Evolutionary conservation across 2,888 invertebrate species (phyloP), one percentile per base, ranked within the genome.

Genomic region (Dione vanillae): DNA sequence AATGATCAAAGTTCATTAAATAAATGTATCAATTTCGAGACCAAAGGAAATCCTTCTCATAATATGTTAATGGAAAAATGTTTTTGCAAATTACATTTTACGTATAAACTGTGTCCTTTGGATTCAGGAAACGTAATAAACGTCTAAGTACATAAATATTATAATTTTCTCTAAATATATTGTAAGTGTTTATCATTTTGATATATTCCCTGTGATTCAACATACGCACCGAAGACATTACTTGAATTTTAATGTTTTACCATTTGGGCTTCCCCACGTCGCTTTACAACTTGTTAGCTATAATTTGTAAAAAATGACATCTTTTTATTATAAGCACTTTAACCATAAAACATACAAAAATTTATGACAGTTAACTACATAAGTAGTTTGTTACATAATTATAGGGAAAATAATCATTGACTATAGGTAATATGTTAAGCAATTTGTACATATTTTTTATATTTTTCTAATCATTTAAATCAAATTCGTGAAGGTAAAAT

Each of bases 191-290:
- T 74, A 80, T 82, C 76, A 81, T 80, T n/a, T 47, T 82, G 80
- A 82, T 82, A 79, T 80, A 82, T 82, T 79, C 72, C 74, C 71
- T 51, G 61, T 72, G 71, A 70, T 68, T 69, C 49, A 47, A 69
- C 67, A 72, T 75, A 74, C 68, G 72, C 75, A 71, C 72, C 76
- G 69, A 79, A 76, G 74, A 85, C 85, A 78, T 73, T 73, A 73
- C 62, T 77, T 77, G 91, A 89, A 90, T 91, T 82, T 76, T 82
- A 91, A 91, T 88, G n/a, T 27, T n/a, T 27, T 45, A 80, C 72
- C 70, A 74, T 73, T 73, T 74, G 89, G 89, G 83, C 83, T 89
- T 90, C 85, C 90, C 91, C 87, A 82, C 74, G 69, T 68, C 71
- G 74, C 66, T 69, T 75, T 70, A 16, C 8, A 10, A 71, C 62